Conservation (phyloP, 2,888 invertebrate genomes). For the Eupeodes luniger region DNA sequence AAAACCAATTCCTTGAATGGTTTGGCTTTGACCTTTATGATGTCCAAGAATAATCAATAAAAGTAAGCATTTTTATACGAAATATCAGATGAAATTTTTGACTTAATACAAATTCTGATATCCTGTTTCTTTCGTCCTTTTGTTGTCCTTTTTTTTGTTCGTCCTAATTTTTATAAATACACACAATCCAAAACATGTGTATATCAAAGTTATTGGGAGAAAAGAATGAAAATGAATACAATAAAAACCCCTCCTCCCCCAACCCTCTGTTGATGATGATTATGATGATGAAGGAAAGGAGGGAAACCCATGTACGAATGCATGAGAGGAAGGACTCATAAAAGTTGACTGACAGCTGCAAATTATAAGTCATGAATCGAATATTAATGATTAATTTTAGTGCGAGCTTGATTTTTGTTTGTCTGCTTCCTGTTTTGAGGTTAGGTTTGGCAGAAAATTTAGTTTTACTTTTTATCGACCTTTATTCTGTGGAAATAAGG, state of each 20-base stretch:
- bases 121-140: conserved; percentile 12
- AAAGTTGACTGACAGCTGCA: conserved; percentile 72
- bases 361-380: conserved; percentile 72
- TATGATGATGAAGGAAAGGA: not conserved
- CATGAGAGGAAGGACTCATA: conserved; percentile 63
- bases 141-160: not conserved
- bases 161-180: not conserved
- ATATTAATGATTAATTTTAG: conserved; percentile 67
- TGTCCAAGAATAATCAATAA: conserved; percentile 56
- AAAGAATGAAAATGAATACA: not conserved
- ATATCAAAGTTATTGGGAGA: no score
- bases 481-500: not conserved
- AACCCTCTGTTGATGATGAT: no score
- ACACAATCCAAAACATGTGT: no score
- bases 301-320: conserved; percentile 18
- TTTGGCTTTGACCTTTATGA: conserved; percentile 37
- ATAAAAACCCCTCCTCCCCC: not conserved
- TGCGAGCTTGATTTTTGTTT: conserved; percentile 40
- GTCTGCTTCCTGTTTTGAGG: conserved; percentile 21
- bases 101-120: not conserved
- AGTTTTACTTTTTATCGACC: not conserved
- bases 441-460: not conserved
- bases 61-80: not conserved
- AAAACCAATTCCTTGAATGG: not conserved
- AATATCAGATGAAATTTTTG: conserved; percentile 49